Conservation (phyloP, 1,140 invertebrate species). For the Oncopodura yosiiana region DNA sequence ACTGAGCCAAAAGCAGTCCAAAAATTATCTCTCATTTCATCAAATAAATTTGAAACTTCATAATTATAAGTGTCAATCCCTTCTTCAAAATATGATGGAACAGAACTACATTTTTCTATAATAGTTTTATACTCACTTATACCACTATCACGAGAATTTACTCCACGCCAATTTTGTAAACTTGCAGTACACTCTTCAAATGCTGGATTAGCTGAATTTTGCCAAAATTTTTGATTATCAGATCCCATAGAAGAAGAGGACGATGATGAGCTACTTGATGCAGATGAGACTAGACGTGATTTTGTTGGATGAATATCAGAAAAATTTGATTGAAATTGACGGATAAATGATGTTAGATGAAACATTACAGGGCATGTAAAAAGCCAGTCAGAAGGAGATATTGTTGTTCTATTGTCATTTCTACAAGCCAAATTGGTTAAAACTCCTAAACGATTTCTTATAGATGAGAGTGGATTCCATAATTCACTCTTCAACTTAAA, state of each 20-base stretch:
- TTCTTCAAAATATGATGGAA: slow-evolving; percentile 11
- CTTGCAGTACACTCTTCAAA: slow-evolving; percentile 20
- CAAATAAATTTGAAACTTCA: slow-evolving; percentile 1
- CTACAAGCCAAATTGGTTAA: slow-evolving; percentile 16
- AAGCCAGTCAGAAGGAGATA: slow-evolving; percentile 10
- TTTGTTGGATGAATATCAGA: slow-evolving; percentile 15
- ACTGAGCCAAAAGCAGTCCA: slow-evolving; percentile 7
- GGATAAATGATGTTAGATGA: slow-evolving; percentile 16
- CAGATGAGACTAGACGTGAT: background rate
- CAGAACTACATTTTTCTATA: slow-evolving; percentile 15
- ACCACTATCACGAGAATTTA: slow-evolving; percentile 8
- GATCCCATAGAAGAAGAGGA: too few species aligned
- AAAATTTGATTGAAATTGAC: slow-evolving; percentile 13
- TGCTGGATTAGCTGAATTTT: background rate
- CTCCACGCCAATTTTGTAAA: slow-evolving; percentile 13
- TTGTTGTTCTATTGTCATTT: slow-evolving; percentile 8
- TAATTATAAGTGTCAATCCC: background rate
- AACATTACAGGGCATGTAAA: slow-evolving; percentile 26
- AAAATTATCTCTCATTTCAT: slow-evolving; percentile 24
- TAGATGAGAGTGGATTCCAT: background rate
- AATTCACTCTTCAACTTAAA: slow-evolving; percentile 14
- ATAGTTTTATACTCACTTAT: slow-evolving; percentile 5
- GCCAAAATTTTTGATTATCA: background rate
- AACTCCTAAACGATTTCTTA: background rate
- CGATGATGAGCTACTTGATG: too few species aligned